Base-by-base conservation (phyloP, 2,888 invertebrate species). In the Phortica okadai region DNA sequence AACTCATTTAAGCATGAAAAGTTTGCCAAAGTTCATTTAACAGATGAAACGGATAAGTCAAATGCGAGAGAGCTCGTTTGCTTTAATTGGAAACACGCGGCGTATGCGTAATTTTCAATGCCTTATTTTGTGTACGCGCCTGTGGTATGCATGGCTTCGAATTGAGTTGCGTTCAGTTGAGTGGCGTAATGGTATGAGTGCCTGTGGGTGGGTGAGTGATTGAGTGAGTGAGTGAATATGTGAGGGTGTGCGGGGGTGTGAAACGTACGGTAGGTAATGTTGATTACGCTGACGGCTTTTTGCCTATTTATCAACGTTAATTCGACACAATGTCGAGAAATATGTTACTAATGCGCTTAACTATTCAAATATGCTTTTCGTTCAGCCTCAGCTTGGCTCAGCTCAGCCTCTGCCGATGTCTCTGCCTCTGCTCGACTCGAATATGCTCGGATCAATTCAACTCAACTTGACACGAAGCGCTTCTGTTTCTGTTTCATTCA, bases 261-360 rank as follows among this genome's bases (percentile, higher is more conserved):
- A 21, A 21, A 21, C 21, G 21, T 21, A 21, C 21, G 45, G 6
- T 45, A 8, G 45, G 7, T 45, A 10, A 5, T 14, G 50, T 50
- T 8, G 50, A 14, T 50, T 50, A 14, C 50, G 50, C 50, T 50
- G 14, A 50, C 50, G 50, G 62, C 10, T 21, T 41, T 67, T 42
- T 21, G 67, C 67, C 44, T 67, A 44, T 67, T 44, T 67, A 67
- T 67, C 67, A 67, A 16, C 25, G 45, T 69, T 69, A 69, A 69
- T 69, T 69, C 44, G 67, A 67, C n/a, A 11, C n/a, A 21, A n/a
- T 69, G 21, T 45, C 21, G 45, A 45, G 45, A 80, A 84, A 84
- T 86, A 85, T 84, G 85, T 80, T 84, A 85, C 85, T 85, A 85
- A 85, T 85, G 85, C 85, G 85, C 85, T 85, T 85, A 85, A 85